Conservation (phyloP, 1,140 invertebrate species). For the Ceratina japonica region DNA sequence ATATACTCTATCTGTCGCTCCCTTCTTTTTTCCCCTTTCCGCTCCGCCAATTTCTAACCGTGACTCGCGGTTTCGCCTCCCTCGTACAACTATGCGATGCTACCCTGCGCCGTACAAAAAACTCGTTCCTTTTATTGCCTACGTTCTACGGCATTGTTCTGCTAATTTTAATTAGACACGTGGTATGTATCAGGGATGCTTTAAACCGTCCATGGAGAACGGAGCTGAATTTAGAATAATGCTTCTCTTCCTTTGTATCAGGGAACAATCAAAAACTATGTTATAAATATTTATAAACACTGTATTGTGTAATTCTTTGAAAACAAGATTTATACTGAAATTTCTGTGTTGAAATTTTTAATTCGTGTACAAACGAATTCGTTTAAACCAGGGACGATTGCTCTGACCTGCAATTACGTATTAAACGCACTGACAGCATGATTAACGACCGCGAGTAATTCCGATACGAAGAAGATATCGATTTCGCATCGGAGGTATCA, state of each 20-base stretch:
- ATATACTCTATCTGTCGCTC: constrained; percentile 1
- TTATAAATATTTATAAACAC: no score
- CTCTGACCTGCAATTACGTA: constrained; percentile 1
- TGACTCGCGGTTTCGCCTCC: constrained; percentile 68
- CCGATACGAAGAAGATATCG: constrained; percentile 18
- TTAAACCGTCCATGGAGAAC: background rate
- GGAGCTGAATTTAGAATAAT: background rate
- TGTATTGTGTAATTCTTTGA: no score
- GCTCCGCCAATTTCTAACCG: constrained; percentile 70
- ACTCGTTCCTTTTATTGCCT: constrained; percentile 22
- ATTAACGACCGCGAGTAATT: constrained; percentile 15
- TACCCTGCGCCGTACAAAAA: constrained; percentile 11
- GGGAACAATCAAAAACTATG: no score
- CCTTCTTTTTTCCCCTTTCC: constrained; percentile 29
- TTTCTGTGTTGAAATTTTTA: background rate
- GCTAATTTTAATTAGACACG: constrained; percentile 46
- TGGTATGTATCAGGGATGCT: background rate
- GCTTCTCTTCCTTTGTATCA: background rate
- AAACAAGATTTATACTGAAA: no score
- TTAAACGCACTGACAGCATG: constrained; percentile 9
- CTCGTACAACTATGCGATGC: constrained; percentile 14
- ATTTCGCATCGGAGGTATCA: background rate
- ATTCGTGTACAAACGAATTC: background rate
- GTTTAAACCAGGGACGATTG: background rate
- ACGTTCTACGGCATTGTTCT: constrained; percentile 26